phyloP scores from a whole-genome alignment of 2,888 invertebrate species.

The Argyresthia goedartella region DNA sequence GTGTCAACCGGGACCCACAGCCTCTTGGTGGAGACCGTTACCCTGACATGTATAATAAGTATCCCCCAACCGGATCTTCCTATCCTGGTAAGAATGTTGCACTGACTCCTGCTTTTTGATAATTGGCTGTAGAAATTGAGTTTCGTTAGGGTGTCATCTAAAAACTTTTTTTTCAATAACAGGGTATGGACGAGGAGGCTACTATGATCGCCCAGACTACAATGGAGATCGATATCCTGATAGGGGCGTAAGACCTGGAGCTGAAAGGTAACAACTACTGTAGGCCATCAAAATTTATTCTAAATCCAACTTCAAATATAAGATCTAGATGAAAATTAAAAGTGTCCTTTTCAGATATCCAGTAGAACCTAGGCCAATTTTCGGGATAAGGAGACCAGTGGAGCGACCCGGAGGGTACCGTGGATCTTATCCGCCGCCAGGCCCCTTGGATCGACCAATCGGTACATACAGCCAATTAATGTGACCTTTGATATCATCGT shows the following conservation, averaged over 20 bases:
- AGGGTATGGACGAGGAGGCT: slow-evolving; percentile 56
- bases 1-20: slow-evolving; percentile 59
- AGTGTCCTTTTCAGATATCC: slow-evolving; percentile 33
- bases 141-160: no score
- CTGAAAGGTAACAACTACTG: slow-evolving; percentile 40
- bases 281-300: no score
- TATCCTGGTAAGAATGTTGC: slow-evolving; percentile 54
- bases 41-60: slow-evolving; percentile 65
- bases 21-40: slow-evolving; percentile 64
- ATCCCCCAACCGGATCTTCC: slow-evolving; percentile 70
- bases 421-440: slow-evolving; percentile 52
- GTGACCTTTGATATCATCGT: no score
- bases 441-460: slow-evolving; percentile 49
- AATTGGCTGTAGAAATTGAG: no score
- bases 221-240: slow-evolving; percentile 55
- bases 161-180: slow-evolving; percentile 8
- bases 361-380: slow-evolving; percentile 51
- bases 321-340: background rate
- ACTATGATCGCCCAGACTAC: slow-evolving; percentile 45
- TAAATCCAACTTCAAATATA: background rate
- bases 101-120: background rate
- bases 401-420: slow-evolving; percentile 65
- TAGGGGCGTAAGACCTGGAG: slow-evolving; percentile 58
- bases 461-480: slow-evolving; percentile 21
- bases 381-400: slow-evolving; percentile 41